Conservation (phyloP, 2,113 vertebrate species). For the Petrocephalus zakoni region DNA sequence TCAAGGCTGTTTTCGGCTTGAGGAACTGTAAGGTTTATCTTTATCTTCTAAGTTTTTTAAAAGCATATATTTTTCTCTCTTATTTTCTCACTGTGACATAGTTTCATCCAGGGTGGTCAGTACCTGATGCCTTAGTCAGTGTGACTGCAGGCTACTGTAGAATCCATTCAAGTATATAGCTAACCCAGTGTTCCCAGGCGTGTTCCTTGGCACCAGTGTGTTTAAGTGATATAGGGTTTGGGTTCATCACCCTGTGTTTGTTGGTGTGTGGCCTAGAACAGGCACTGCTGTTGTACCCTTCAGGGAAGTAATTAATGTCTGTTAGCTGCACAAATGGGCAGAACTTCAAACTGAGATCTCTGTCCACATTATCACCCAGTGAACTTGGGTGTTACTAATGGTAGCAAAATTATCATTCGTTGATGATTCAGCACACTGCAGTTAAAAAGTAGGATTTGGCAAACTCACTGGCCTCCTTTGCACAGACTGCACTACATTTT, state of each 20-base stretch:
- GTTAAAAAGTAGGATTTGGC: neutral
- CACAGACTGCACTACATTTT: neutral
- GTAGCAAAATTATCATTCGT: neutral
- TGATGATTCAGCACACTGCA: neutral
- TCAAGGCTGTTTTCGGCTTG: constrained; percentile 77
- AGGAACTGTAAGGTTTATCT: constrained; percentile 82
- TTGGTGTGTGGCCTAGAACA: neutral
- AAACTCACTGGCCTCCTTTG: neutral
- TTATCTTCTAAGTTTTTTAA: neutral
- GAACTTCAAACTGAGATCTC: neutral
- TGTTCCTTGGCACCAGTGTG: neutral
- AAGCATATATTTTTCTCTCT: neutral
- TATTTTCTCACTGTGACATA: neutral
- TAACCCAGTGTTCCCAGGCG: neutral
- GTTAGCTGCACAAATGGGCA: neutral
- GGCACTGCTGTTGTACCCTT: neutral
- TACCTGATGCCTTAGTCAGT: neutral
- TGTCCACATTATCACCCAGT: neutral
- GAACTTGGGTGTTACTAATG: neutral
- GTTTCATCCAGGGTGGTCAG: neutral
- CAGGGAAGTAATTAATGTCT: neutral
- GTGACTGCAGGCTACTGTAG: neutral
- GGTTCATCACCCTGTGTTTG: neutral
- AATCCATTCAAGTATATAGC: neutral
- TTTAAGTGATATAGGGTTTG: neutral